Evolutionary conservation across 2,113 vertebrate genomes (phyloP).

Genomic region (cattle (Bos taurus)): ARS-UCD2.0 NC_037350.1:37593501-37594000

Average conservation of each 20-base stretch:
- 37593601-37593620: neutral
- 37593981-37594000: neutral
- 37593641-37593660: neutral
- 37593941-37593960: constrained; percentile 18
- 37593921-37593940: neutral
- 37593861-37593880: neutral
- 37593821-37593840: neutral
- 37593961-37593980: neutral
- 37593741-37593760: neutral
- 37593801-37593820: neutral
- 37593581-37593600: neutral
- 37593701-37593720: neutral
- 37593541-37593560: neutral
- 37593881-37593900: constrained; percentile 23
- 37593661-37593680: neutral
- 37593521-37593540: neutral
- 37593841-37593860: neutral
- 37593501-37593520: neutral
- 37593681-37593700: neutral
- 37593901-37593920: constrained; percentile 13
- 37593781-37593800: neutral
- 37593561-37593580: neutral
- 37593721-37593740: neutral
- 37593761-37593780: neutral
- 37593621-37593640: neutral